Evolutionary conservation across 2,888 invertebrate genomes (phyloP).

Genomic region (Drymonia ruficornis): DNA sequence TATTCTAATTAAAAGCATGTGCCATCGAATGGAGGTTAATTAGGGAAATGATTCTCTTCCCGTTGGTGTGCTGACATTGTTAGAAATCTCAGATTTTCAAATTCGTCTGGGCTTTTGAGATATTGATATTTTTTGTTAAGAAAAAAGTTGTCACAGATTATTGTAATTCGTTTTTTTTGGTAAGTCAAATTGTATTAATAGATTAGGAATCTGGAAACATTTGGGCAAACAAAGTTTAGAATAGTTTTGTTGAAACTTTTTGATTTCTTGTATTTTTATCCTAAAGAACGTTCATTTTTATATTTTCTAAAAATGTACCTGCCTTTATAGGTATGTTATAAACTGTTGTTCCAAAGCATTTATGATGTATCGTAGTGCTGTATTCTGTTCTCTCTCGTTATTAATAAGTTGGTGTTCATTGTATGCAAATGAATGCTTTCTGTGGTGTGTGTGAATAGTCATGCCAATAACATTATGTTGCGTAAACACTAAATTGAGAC

Average conservation of each 20-base stretch:
- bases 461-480: too few species aligned
- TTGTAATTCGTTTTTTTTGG: slow-evolving; percentile 20
- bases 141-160: slow-evolving; percentile 37
- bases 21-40: slow-evolving; percentile 65
- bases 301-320: background rate
- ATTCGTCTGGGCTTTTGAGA: slow-evolving; percentile 36
- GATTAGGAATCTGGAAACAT: slow-evolving; percentile 26
- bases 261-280: too few species aligned
- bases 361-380: slow-evolving; percentile 37
- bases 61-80: slow-evolving; percentile 54
- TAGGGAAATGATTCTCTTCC: slow-evolving; percentile 57
- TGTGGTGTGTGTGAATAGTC: slow-evolving; percentile 3
- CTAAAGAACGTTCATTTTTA: background rate
- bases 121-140: slow-evolving; percentile 30
- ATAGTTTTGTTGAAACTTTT: too few species aligned
- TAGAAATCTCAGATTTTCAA: slow-evolving; percentile 52
- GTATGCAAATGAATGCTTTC: slow-evolving; percentile 22
- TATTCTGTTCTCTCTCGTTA: slow-evolving; percentile 43
- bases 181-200: slow-evolving; percentile 39
- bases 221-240: slow-evolving; percentile 5
- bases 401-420: slow-evolving; percentile 29
- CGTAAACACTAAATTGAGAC: too few species aligned
- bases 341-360: slow-evolving; percentile 64
- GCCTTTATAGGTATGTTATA: too few species aligned
- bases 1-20: slow-evolving; percentile 64